Evolutionary conservation across 2,797 vertebrate genomes (phyloP), one percentile per base, ranked within the genome.

Genomic region (Cheirogaleus major): DNA sequence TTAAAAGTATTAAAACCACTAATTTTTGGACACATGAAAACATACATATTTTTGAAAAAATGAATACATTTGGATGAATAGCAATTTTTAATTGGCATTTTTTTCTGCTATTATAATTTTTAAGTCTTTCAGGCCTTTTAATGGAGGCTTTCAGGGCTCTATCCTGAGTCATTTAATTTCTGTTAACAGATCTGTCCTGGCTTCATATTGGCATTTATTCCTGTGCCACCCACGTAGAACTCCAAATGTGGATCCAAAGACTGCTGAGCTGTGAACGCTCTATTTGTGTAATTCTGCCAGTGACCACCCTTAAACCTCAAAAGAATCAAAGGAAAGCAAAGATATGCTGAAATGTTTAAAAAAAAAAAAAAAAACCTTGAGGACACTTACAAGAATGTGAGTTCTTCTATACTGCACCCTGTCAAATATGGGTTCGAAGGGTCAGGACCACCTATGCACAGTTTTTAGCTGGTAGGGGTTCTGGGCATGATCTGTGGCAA

Each of bases 301-400:
- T 97, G 98, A 98, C 99, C 98, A 98, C 98, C 91, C 98, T 92
- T 98, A 98, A 99, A 99, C 98, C 98, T 99, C 99, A 99, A 97
- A 98, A 98, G 97, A 98, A 98, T 98, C 98, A 99, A 99, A 99
- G 98, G 93, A 97, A 98, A 97, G 97, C 97, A 97, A 98, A 98
- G 98, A 98, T 98, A 98, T 95, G 97, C 98, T 98, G 97, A 98
- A 98, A 96, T 87, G 80, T 92, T 92, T 22, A 59, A 79, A 73
- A 65, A 41, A 81, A 85, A 69, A 89, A 84, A 72, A 13, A 35
- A 85, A 94, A 73, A n/a, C n/a, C 92, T 97, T 97, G 91, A 97
- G 75, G 93, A 92, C 72, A 91, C 61, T 41, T 93, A 72, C 13
- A 72, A 92, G 69, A 89, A 89, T 76, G 48, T 91, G 79, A 83